phyloP scores from a whole-genome alignment of 2,113 vertebrate genomes.

The Euleptes europaea region DNA sequence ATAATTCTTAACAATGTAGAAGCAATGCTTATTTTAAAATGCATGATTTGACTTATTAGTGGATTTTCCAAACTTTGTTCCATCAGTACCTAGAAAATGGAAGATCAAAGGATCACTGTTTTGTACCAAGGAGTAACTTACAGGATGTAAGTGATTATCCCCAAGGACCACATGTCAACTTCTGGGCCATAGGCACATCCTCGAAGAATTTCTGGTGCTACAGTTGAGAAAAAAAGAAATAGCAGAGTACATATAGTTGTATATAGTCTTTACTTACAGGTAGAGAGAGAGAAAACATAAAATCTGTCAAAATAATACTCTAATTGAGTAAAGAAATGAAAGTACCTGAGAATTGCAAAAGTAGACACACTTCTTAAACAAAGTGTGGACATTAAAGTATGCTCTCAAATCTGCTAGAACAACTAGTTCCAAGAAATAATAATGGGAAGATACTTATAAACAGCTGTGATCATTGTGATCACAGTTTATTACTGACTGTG shows the following conservation, averaged over 20 bases:
- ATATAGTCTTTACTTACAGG: rapidly evolving
- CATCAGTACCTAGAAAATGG: not conserved
- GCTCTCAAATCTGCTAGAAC: not conserved
- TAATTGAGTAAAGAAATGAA: not conserved
- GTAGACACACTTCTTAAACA: not conserved
- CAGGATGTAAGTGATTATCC: constrained; percentile 90
- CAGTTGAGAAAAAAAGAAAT: constrained; percentile 48
- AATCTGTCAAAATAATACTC: not conserved
- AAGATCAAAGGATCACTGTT: not conserved
- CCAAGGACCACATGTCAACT: constrained; percentile 91
- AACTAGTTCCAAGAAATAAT: not conserved
- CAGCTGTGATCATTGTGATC: not conserved
- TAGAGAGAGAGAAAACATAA: constrained; percentile 9
- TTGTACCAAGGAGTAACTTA: constrained; percentile 67
- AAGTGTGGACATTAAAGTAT: not conserved
- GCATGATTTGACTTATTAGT: not conserved
- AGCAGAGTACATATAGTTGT: not conserved
- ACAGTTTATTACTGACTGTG: not conserved
- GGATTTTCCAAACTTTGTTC: not conserved
- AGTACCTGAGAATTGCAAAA: not conserved
- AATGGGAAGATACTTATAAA: not conserved
- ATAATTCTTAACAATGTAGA: not conserved
- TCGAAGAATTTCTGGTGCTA: constrained; percentile 87
- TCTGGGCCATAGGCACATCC: constrained; percentile 89
- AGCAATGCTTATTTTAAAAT: not conserved